Base-by-base conservation (phyloP, 2,113 vertebrate species). In the Marmota monax region DNA sequence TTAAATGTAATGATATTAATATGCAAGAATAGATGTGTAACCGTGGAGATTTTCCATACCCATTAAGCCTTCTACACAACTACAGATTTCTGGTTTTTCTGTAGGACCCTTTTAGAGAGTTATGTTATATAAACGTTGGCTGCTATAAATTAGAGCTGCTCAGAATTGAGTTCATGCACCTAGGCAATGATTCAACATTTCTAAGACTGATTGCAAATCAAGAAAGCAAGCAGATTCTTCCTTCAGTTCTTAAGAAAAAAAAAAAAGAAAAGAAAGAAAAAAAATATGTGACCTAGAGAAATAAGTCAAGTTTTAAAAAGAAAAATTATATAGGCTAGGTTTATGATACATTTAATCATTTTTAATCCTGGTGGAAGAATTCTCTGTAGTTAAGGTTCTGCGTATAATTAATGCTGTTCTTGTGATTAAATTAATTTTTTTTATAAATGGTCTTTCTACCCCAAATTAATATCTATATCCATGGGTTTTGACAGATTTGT, bases 1-100 rank as follows among this genome's bases (percentile, higher is more conserved):
- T 98, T 98, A 98, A 98, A 97, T 91, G 94, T 94, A 17, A 93
- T 98, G 97, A 95, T 98, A 98, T 98, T 98, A 98, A 98, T 98
- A 97, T 48, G 58, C 95, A 97, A 97, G 89, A 58, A 56, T 92
- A 97, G 97, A 74, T 69, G 96, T 95, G 96, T 96, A 98, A 98
- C 98, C 2, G 58, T 97, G 97, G 96, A 98, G 96, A 98, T 96
- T 98, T 99, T 98, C 97, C 97, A 97, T 98, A 97, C 96, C 88
- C 94, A 95, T 97, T 98, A 92, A 98, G 97, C 84, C 97, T 98
- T 97, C 96, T 96, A 94, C 88, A 95, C 37, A 98, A 96, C 92
- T 80, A 23, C 97, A 98, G 63, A 96, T 98, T 98, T 97, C 83
- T 95, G 97, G 87, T 97, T 90, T 84, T 97, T 98, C 94, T 92